These are phyloP conservation scores for Oncorhynchus keta DNA, from an alignment of 2,113 vertebrate genomes.

Conservation along the genomic window DNA sequence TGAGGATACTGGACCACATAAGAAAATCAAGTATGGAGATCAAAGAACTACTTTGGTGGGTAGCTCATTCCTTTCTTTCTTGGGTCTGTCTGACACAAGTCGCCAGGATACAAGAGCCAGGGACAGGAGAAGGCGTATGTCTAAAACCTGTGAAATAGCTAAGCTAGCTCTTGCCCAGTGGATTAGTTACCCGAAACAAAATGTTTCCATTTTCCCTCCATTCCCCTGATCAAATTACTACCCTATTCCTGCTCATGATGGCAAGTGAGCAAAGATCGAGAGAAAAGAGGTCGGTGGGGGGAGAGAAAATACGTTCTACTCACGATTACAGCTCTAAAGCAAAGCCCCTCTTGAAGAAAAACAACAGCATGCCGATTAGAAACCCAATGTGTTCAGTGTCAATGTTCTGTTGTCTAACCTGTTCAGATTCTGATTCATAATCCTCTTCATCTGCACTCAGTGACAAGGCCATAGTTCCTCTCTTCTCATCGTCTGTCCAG, in stretches of 20 bases:
- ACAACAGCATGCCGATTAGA: background rate
- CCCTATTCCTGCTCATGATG: background rate
- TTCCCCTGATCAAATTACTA: background rate
- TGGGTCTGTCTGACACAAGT: background rate
- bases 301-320: constrained; percentile 21
- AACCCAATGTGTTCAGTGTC: background rate
- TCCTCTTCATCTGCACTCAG: constrained; percentile 93
- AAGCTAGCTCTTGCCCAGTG: background rate
- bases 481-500: constrained; percentile 81
- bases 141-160: background rate
- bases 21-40: background rate
- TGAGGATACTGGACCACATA: background rate
- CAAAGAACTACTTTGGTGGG: background rate
- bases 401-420: constrained; percentile 69
- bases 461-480: constrained; percentile 88
- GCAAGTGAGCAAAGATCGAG: constrained; percentile 15
- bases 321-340: background rate
- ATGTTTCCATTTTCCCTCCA: background rate
- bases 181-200: background rate
- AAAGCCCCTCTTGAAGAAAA: constrained; percentile 1
- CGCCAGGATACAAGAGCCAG: background rate
- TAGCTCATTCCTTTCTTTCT: background rate
- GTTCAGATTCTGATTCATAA: constrained; percentile 90
- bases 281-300: constrained; percentile 31
- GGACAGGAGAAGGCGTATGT: background rate